Conservation (phyloP, 2,888 invertebrate genomes). For the Smittia aterrima region DNA sequence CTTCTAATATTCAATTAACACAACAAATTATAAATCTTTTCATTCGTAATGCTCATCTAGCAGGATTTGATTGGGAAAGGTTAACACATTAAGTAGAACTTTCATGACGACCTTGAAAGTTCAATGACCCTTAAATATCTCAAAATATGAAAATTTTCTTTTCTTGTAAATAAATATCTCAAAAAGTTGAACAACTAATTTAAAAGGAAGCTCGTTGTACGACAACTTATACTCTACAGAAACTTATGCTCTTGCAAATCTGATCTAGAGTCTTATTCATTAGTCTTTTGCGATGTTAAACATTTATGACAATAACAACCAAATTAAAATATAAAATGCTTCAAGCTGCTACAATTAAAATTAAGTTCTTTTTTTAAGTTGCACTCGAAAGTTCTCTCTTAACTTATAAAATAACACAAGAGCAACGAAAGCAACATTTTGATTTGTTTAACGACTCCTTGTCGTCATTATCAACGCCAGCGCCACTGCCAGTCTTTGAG, state of each 20-base stretch:
- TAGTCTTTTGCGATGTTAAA: background rate
- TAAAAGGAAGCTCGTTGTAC: background rate
- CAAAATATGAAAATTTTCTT: no score
- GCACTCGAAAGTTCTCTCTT: background rate
- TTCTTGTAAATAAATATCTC: no score
- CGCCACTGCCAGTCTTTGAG: slow-evolving; percentile 18
- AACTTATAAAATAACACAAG: slow-evolving; percentile 36
- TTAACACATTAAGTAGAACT: no score
- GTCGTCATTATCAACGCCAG: background rate
- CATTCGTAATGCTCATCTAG: background rate
- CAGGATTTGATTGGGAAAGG: no score
- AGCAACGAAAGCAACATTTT: slow-evolving; percentile 30
- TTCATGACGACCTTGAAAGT: no score
- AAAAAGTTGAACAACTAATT: background rate
- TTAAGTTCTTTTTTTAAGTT: background rate
- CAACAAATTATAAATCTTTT: slow-evolving; percentile 7
- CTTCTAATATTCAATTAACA: background rate
- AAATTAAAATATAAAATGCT: background rate
- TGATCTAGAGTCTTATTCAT: background rate
- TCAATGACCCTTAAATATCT: no score
- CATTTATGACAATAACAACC: background rate
- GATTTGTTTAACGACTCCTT: slow-evolving; percentile 28
- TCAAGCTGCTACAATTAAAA: background rate
- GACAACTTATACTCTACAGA: background rate
- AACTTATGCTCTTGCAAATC: background rate